These are phyloP conservation scores for Rhinophrynus dorsalis DNA, from an alignment of 2,797 vertebrate species.

Conservation along the genomic window DNA sequence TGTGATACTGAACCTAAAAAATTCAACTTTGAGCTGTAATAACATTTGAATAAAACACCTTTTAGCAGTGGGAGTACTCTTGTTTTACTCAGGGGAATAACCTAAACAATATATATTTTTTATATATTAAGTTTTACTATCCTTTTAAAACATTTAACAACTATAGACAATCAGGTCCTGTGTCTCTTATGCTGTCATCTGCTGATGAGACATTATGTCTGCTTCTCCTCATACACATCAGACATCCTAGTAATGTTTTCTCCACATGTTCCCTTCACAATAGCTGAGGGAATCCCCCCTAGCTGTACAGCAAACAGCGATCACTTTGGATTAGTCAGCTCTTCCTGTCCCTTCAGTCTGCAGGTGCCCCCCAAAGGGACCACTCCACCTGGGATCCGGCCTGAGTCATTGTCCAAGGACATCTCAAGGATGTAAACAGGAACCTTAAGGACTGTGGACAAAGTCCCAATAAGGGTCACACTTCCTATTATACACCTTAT, in stretches of 20 bases:
- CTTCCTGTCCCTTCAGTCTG: constrained; percentile 25
- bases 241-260: constrained; percentile 21
- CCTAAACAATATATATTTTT: too few relatives aligned
- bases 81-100: too few relatives aligned
- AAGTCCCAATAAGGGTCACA: constrained; percentile 12
- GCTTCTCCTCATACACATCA: background rate
- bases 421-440: constrained; percentile 37
- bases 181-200: too few relatives aligned
- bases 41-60: too few relatives aligned
- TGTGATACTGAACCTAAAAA: too few relatives aligned
- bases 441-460: background rate
- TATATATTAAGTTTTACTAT: too few relatives aligned
- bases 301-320: constrained; percentile 1
- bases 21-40: too few relatives aligned
- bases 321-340: constrained; percentile 3
- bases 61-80: too few relatives aligned
- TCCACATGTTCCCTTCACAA: constrained; percentile 27
- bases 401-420: constrained; percentile 27
- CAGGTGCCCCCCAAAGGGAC: constrained; percentile 15
- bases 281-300: constrained; percentile 34
- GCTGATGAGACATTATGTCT: too few relatives aligned
- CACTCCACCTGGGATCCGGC: constrained; percentile 29
- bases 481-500: constrained; percentile 7
- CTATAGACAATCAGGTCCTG: too few relatives aligned
- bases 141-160: too few relatives aligned